These are phyloP conservation scores for Syngnathus typhle DNA, from an alignment of 2,113 vertebrate species.

Conservation along the genomic window DNA sequence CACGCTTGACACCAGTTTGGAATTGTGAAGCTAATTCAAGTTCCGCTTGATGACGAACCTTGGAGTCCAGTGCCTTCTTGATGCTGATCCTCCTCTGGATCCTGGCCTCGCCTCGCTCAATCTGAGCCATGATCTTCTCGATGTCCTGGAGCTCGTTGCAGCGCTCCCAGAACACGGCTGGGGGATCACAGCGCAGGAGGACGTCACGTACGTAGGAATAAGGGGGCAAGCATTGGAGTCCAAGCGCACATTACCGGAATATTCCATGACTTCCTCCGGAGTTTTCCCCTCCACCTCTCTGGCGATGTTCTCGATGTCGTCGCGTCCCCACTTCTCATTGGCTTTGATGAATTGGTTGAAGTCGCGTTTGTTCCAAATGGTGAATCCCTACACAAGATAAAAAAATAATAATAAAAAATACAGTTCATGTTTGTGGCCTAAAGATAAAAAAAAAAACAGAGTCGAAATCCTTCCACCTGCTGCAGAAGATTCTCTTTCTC, in stretches of 20 bases:
- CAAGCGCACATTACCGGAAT: conserved; percentile 78
- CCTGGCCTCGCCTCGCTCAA: conserved; percentile 95
- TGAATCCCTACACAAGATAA: conserved; percentile 81
- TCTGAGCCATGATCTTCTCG: conserved; percentile 99
- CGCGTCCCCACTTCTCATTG: conserved; percentile 97
- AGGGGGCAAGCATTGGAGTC: not conserved
- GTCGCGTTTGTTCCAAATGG: conserved; percentile 98
- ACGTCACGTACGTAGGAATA: not conserved
- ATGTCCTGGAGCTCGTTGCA: conserved; percentile 98
- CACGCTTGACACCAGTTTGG: too few species aligned
- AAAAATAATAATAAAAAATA: not conserved
- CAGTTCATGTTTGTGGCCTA: not conserved
- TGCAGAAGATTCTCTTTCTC: conserved; percentile 96
- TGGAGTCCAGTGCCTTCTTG: conserved; percentile 96
- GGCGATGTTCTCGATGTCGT: conserved; percentile 98
- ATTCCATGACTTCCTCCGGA: conserved; percentile 97
- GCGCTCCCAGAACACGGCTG: conserved; percentile 98
- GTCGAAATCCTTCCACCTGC: conserved; percentile 71
- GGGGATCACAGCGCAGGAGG: conserved; percentile 1
- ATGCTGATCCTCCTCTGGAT: conserved; percentile 98
- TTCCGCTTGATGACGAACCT: conserved; percentile 68
- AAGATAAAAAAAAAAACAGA: too few species aligned
- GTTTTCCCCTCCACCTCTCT: conserved; percentile 97
- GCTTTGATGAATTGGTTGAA: conserved; percentile 99
- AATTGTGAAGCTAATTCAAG: too few species aligned